Conservation (phyloP, 2,113 vertebrate genomes). For the Mesembrinibis cayennensis region DNA sequence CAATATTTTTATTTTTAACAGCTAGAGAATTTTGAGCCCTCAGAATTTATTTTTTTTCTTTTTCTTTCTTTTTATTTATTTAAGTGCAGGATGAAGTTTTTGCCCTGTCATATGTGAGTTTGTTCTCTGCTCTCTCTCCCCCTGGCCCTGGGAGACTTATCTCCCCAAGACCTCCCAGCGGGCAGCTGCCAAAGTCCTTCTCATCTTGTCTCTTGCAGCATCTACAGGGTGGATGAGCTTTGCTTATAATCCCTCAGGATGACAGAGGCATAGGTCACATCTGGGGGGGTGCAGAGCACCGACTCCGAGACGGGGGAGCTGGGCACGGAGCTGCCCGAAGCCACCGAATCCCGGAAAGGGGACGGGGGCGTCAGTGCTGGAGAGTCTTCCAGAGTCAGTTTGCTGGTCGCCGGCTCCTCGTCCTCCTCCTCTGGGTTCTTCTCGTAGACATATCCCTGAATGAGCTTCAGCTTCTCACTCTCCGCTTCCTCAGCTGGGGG, state of each 20-base stretch:
- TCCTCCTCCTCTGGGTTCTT: slow-evolving; percentile 82
- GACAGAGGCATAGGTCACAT: slow-evolving; percentile 84
- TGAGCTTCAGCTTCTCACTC: slow-evolving; percentile 84
- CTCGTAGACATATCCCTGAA: slow-evolving; percentile 87
- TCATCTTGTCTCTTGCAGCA: neutral
- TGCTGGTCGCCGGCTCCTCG: slow-evolving; percentile 77
- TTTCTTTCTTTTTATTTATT: neutral
- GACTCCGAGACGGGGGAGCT: slow-evolving; percentile 86
- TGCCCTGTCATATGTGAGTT: neutral
- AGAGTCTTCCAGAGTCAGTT: slow-evolving; percentile 84
- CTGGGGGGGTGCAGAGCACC: slow-evolving; percentile 81
- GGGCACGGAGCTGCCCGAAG: slow-evolving; percentile 83
- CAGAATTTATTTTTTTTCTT: neutral
- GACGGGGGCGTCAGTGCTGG: slow-evolving; percentile 91
- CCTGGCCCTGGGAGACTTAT: neutral
- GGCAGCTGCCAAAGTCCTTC: neutral
- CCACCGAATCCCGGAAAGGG: slow-evolving; percentile 94
- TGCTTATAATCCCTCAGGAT: slow-evolving; percentile 91
- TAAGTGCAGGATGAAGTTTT: slow-evolving; percentile 28
- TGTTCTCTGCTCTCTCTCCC: neutral
- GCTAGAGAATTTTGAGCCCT: slow-evolving; percentile 62
- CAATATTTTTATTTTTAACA: slow-evolving; percentile 25
- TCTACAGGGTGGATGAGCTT: slow-evolving; percentile 95
- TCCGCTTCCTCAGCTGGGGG: slow-evolving; percentile 71
- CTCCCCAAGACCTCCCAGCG: neutral